Evolutionary conservation across 1,140 invertebrate species (phyloP).

Genomic region (Saxidomus purpurata): DNA sequence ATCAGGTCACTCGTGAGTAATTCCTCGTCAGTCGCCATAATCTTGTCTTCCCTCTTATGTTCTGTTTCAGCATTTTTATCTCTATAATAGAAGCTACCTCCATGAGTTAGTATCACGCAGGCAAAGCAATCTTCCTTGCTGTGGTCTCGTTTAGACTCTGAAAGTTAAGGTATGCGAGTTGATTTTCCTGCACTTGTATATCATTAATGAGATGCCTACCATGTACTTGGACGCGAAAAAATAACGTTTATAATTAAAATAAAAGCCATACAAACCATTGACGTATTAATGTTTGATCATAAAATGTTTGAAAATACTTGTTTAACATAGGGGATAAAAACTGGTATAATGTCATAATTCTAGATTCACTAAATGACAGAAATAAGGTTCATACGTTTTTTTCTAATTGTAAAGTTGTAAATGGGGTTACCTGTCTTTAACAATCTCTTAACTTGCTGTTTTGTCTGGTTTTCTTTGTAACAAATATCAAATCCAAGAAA

Average conservation of each 20-base stretch:
- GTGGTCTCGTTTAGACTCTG: constrained; percentile 91
- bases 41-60: constrained; percentile 45
- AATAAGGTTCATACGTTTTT: no score
- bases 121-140: constrained; percentile 92
- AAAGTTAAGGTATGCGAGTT: no score
- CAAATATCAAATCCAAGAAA: background rate
- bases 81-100: constrained; percentile 93
- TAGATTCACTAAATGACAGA: background rate
- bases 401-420: background rate
- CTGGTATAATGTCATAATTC: background rate
- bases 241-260: background rate
- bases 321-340: background rate
- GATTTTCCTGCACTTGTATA: background rate
- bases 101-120: constrained; percentile 94
- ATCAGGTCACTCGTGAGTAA: constrained; percentile 90
- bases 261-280: background rate
- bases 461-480: background rate
- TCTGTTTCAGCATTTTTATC: constrained; percentile 91
- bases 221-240: background rate
- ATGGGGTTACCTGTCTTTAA: background rate
- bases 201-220: background rate
- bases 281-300: background rate
- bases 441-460: background rate
- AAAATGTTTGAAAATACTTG: background rate
- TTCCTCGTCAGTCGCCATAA: constrained; percentile 90